Evolutionary conservation across 2,113 vertebrate genomes (phyloP), one percentile per base, ranked within the genome.

Genomic region (Colius striatus): DNA sequence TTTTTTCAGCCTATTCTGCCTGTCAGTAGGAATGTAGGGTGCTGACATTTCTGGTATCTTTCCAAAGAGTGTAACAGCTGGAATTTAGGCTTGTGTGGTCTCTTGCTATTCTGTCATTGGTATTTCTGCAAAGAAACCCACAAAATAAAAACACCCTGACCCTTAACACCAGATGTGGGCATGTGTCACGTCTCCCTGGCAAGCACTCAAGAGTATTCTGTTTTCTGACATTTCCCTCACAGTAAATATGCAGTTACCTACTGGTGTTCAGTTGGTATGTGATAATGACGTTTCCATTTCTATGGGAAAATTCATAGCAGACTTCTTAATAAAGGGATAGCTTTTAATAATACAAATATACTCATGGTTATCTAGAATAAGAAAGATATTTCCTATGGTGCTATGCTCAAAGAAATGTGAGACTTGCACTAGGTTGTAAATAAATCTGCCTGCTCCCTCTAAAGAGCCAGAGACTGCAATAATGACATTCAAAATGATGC

Each of bases 401-500:
- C 87, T 43, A 62, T 36, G 73, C 85, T 87, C 26, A 94, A 47
- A 87, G 54, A 60, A 86, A 55, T 48, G 41, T 88, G 57, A 84
- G 36, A 87, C 27, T 75, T 90, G 51, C 41, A 51, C 54, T 74
- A 15, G 38, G 29, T 84, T 95, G 93, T 77, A 94, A 96, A 87
- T 88, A 89, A 84, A 92, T 89, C 71, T 85, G 88, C 73, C 74
- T 92, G 12, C 74, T 91, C 68, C 57, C 79, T 91, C 82, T 60
- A 34, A 80, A 77, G 57, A 93, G 38, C 27, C 87, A 53, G 60
- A 58, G 89, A 74, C 76, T n/a, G 48, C 2, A 9, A 66, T 93
- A 80, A 80, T 92, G 68, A 34, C 50, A 60, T 95, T 87, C 90
- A 77, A 82, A 94, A 47, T 74, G 76, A 95, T 90, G 75, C 77